These are phyloP conservation scores for Cinclus mexicanus DNA, from an alignment of 2,113 vertebrate genomes.

Conservation along the genomic window DNA sequence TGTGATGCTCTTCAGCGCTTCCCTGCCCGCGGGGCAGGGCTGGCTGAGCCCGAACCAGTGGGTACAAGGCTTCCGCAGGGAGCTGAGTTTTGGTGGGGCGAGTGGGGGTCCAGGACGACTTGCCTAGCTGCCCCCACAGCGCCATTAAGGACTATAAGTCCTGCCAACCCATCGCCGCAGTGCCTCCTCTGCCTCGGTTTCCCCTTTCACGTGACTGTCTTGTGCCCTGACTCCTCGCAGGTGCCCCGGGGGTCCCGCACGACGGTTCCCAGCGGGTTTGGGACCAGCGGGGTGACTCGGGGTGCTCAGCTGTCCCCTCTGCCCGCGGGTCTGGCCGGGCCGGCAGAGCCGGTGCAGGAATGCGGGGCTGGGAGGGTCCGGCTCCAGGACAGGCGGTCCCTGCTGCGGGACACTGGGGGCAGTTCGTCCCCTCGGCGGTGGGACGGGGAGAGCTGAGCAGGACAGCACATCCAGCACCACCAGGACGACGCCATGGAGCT, in stretches of 20 bases:
- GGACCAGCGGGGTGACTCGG: neutral
- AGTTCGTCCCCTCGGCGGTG: neutral
- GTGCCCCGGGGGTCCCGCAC: neutral
- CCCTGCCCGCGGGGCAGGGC: neutral
- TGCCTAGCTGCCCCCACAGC: fast-evolving
- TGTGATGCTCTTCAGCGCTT: neutral
- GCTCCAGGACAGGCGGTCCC: neutral
- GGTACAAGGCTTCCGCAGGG: fast-evolving
- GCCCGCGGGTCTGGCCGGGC: neutral
- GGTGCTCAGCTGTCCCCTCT: neutral
- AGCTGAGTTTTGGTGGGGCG: neutral
- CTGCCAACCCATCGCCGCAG: fast-evolving
- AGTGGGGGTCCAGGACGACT: neutral
- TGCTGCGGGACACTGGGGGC: neutral
- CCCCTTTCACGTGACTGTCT: neutral
- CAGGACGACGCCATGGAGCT: neutral
- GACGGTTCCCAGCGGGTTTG: neutral
- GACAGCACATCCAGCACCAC: neutral
- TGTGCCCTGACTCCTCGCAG: neutral
- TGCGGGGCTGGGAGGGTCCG: conserved; percentile 14
- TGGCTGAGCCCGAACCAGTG: neutral
- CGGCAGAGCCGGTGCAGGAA: conserved; percentile 35
- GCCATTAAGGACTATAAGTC: fast-evolving
- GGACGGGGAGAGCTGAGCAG: neutral
- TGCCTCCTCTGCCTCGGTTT: neutral